phyloP scores from a whole-genome alignment of 2,888 invertebrate species.

The Athrips mouffetella region DNA sequence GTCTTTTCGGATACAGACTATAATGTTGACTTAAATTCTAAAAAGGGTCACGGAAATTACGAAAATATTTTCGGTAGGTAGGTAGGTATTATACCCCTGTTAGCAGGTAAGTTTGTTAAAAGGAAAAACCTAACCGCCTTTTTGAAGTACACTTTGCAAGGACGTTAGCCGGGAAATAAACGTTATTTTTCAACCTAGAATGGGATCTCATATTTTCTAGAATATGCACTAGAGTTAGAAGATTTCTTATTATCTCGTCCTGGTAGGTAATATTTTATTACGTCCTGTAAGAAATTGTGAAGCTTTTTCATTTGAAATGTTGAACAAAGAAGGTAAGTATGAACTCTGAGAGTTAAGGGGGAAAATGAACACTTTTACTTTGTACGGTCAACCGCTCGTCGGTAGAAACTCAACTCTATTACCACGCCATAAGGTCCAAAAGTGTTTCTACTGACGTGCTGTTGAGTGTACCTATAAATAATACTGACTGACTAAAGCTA shows the following conservation, averaged over 20 bases:
- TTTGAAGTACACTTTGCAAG: conserved; percentile 13
- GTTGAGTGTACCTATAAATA: too few species aligned
- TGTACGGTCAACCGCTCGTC: too few species aligned
- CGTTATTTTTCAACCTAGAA: conserved; percentile 13
- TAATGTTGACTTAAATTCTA: conserved; percentile 25
- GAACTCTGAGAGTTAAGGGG: too few species aligned
- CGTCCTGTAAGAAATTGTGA: conserved; percentile 9
- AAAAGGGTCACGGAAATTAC: conserved; percentile 43
- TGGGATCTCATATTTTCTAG: conserved; percentile 6
- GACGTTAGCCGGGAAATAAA: conserved; percentile 22
- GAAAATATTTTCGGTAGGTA: conserved; percentile 40
- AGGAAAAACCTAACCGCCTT: conserved; percentile 34
- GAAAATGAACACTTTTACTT: too few species aligned
- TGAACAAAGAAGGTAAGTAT: neutral
- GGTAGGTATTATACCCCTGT: too few species aligned
- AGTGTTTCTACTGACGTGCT: too few species aligned
- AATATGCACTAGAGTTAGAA: conserved; percentile 11
- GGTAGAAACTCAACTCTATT: too few species aligned
- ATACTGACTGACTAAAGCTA: conserved; percentile 1
- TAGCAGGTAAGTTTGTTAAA: conserved; percentile 49
- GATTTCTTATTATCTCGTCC: conserved; percentile 8
- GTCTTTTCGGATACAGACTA: neutral
- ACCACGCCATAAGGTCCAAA: too few species aligned
- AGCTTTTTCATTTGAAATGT: conserved; percentile 6
- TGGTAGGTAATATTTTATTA: conserved; percentile 5